These are phyloP conservation scores for Periophthalmodon schlosseri DNA, from an alignment of 2,113 vertebrate genomes.

Conservation along the genomic window DNA sequence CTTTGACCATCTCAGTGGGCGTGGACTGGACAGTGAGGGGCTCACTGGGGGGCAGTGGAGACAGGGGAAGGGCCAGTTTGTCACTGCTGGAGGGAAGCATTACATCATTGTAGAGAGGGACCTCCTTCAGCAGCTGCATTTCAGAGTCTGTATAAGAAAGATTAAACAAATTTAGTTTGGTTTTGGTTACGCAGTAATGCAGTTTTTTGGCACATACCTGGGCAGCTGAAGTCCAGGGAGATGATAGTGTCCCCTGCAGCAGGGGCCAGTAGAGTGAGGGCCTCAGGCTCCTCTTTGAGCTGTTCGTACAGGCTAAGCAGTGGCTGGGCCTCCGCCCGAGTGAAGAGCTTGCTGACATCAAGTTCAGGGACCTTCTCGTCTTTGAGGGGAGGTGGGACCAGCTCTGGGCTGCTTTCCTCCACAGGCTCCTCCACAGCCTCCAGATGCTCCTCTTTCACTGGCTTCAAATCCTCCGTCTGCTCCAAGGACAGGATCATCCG, in stretches of 20 bases:
- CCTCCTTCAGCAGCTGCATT: constrained; percentile 84
- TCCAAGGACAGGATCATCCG: constrained; percentile 91
- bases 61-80: constrained; percentile 86
- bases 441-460: constrained; percentile 67
- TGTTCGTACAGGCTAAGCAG: constrained; percentile 84
- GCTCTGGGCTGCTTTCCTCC: constrained; percentile 43
- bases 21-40: constrained; percentile 81
- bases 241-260: constrained; percentile 93
- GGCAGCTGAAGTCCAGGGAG: constrained; percentile 87
- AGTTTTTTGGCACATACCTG: constrained; percentile 75
- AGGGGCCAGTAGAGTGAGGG: constrained; percentile 89
- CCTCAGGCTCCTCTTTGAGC: constrained; percentile 91
- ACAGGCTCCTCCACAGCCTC: constrained; percentile 63
- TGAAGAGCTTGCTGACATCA: constrained; percentile 84
- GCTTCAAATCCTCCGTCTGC: constrained; percentile 84
- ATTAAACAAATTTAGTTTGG: not conserved
- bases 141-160: constrained; percentile 79
- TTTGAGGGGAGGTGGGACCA: constrained; percentile 12
- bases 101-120: constrained; percentile 94
- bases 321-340: constrained; percentile 71
- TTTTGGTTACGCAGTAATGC: not conserved
- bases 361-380: constrained; percentile 69
- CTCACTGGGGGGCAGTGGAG: constrained; percentile 85
- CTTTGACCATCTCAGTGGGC: constrained; percentile 79
- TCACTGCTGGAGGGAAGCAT: constrained; percentile 91